Base-by-base conservation (phyloP, 2,113 vertebrate genomes). In the Tetrao urogallus region DNA sequence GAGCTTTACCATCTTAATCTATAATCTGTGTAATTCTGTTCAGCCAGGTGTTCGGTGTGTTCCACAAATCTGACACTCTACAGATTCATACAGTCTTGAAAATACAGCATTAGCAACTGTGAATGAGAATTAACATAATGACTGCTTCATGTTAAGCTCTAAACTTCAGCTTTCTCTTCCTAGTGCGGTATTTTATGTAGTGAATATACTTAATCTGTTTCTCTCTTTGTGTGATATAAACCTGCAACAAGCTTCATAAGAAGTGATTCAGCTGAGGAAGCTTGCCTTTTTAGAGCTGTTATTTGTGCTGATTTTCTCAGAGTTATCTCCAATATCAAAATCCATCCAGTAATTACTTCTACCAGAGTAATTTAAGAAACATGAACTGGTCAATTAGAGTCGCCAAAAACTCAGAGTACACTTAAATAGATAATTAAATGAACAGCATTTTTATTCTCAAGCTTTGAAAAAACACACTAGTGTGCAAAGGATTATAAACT, bases 351-450 rank as follows among this genome's bases (percentile, higher is more conserved):
- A 90, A 79, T 60, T 80, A 74, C 65, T 74, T 94, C 56, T 77
- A 80, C 47, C 28, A 72, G 30, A 92, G 30, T 83, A 90, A 89
- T 87, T 93, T 80, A 89, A 65, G 43, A 93, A 91, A 85, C 69
- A 83, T 0, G 1, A 88, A 83, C 14, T 6, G 22, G 48, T 73
- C 56, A 92, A 54, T 74, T 82, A 87, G 30, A 82, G 77, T 76
- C 2, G 2, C 56, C 50, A 72, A 64, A 60, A 66, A 92, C 82
- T 66, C 67, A 84, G 38, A 87, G 36, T 52, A 64, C 13, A 2
- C 24, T 73, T 69, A 79, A 56, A 66, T 1, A 92, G 42, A 50
- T 79, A 9, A 73, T 92, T 86, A 88, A 85, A 72, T 21, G 19
- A 73, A 81, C 10, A 60, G 4, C 6, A 20, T 50, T 85, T 89